Conservation (phyloP, 2,113 vertebrate genomes). For the Stercorarius parasiticus region DNA sequence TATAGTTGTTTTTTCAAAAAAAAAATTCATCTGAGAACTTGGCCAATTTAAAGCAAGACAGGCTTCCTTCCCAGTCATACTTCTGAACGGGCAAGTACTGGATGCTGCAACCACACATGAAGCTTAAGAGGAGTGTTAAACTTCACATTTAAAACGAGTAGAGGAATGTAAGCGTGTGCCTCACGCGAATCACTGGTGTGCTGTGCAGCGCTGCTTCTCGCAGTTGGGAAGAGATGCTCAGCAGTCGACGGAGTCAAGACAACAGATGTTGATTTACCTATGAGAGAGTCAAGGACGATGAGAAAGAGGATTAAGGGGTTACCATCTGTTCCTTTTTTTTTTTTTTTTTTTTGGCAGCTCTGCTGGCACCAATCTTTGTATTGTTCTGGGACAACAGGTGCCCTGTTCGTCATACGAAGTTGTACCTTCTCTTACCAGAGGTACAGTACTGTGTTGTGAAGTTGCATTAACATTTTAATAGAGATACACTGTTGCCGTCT, state of each 20-base stretch:
- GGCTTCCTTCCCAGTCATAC: not conserved
- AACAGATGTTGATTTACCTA: not conserved
- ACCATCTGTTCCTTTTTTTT: not conserved
- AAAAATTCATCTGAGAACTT: not conserved
- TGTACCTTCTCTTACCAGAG: not conserved
- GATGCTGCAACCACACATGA: not conserved
- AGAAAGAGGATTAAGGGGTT: constrained; percentile 5
- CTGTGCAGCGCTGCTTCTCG: not conserved
- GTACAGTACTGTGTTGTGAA: not conserved
- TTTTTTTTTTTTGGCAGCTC: not conserved
- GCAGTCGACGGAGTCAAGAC: not conserved
- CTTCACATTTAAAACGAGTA: not conserved
- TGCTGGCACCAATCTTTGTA: not conserved
- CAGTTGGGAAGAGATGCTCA: not conserved
- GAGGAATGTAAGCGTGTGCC: not conserved
- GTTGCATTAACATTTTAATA: not conserved
- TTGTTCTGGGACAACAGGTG: not conserved
- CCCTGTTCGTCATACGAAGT: not conserved
- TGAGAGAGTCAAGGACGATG: not conserved
- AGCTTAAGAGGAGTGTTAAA: not conserved
- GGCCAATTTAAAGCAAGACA: not conserved
- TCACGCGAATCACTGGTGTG: not conserved
- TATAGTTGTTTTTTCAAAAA: not conserved
- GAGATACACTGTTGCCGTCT: not conserved
- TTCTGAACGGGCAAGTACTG: not conserved